Evolutionary conservation across 2,888 invertebrate species (phyloP), one percentile per base, ranked within the genome.

Genomic region (Eubasilissa splendida): DNA sequence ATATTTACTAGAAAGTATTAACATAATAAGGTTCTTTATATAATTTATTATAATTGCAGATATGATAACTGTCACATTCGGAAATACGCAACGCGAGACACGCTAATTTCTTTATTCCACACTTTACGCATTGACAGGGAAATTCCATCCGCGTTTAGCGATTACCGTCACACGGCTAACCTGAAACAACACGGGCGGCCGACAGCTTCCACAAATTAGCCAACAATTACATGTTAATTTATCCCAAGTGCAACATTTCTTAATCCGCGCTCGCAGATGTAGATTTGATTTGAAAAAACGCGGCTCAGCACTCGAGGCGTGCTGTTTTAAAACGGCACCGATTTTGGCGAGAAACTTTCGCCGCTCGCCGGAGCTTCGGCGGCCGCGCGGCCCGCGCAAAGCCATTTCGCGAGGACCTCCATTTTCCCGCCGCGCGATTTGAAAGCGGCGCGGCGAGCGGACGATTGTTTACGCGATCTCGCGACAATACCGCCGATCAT

Each of bases 341-440:
- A 33, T 63, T 63, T 63, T 63, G 33, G 63, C 42, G 12, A 63
- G 31, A 11, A 63, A 33, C 63, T 63, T 63, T 63, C 63, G 63
- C 33, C 31, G 9, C 10, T 42, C 42, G 3, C 42, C 42, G 42
- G 42, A 42, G 42, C 42, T 22, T 22, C 22, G 22, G 42, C 42
- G 42, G 4, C 4, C 12, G 4, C 58, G 58, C 4, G 3, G 8
- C 58, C n/a, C n/a, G n/a, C 42, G 68, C 14, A 68, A 68, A 68
- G 22, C 68, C 14, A n/a, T 68, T 42, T 68, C 50, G 52, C 33
- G 50, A 68, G 4, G 33, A 12, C 12, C 12, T 31, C 31, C 42
- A 9, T 68, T 68, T 68, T 68, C 42, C 52, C 68, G 68, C 68
- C 10, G 12, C 14, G 8, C 52, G 68, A 68, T 68, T 68, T 68